Conservation (phyloP, 2,797 vertebrate species). For the Threskiornis aethiopicus region DNA sequence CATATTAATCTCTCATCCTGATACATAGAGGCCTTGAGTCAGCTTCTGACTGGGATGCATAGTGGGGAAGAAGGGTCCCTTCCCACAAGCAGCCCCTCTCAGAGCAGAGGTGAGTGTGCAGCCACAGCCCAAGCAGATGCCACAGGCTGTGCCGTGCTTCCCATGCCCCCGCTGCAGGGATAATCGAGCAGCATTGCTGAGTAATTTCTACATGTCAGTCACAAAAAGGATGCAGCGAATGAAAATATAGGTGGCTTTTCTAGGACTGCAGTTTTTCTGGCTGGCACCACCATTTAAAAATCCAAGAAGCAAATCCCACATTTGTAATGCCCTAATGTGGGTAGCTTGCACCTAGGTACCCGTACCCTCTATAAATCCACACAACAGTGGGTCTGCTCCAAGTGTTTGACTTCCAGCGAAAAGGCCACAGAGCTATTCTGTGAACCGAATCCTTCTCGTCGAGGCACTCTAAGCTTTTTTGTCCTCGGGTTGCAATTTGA, state of each 20-base stretch:
- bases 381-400: not conserved
- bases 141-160: not conserved
- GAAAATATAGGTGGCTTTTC: not conserved
- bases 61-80: not conserved
- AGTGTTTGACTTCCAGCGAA: not conserved
- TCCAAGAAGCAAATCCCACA: not conserved
- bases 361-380: not conserved
- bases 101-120: not conserved
- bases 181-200: accelerated
- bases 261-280: not conserved
- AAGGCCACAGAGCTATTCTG: not conserved
- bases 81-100: not conserved
- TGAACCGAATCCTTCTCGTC: not conserved
- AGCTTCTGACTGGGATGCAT: not conserved
- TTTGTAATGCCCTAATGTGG: not conserved
- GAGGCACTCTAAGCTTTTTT: not conserved
- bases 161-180: accelerated
- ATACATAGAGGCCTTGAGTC: not conserved
- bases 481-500: not conserved
- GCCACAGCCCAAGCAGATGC: not conserved
- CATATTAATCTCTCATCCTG: not conserved
- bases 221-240: not conserved
- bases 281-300: not conserved
- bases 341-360: not conserved
- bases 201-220: not conserved